These are phyloP conservation scores for Tapirus terrestris DNA, from an alignment of 2,113 vertebrate species.

Conservation along the genomic window DNA sequence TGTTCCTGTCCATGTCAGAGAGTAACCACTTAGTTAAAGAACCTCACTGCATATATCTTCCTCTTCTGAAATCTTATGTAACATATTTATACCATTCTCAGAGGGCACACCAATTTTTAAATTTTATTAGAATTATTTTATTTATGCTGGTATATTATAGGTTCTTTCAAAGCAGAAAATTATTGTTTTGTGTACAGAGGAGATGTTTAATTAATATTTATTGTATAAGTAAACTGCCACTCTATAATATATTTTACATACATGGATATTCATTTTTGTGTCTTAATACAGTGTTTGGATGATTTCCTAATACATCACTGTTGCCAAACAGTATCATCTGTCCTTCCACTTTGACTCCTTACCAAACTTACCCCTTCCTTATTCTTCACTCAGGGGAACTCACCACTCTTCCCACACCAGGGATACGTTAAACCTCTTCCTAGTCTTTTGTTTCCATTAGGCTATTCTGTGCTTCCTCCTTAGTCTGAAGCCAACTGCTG, in stretches of 20 bases:
- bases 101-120: not conserved
- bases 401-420: not conserved
- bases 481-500: not conserved
- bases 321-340: not conserved
- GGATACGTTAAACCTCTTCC: not conserved
- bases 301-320: not conserved
- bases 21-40: not conserved
- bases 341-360: not conserved
- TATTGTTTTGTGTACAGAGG: not conserved
- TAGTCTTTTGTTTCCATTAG: not conserved
- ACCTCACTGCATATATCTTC: not conserved
- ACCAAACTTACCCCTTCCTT: not conserved
- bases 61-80: conserved; percentile 5
- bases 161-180: not conserved
- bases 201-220: not conserved
- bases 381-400: not conserved
- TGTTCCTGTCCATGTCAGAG: not conserved
- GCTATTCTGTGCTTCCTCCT: not conserved
- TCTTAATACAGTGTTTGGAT: not conserved
- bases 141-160: not conserved
- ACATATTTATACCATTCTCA: not conserved
- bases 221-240: not conserved
- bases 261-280: not conserved
- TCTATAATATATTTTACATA: not conserved
- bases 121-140: not conserved